Evolutionary conservation across 2,113 vertebrate species (phyloP), one percentile per base, ranked within the genome.

Genomic region (Antigone vipio): DNA sequence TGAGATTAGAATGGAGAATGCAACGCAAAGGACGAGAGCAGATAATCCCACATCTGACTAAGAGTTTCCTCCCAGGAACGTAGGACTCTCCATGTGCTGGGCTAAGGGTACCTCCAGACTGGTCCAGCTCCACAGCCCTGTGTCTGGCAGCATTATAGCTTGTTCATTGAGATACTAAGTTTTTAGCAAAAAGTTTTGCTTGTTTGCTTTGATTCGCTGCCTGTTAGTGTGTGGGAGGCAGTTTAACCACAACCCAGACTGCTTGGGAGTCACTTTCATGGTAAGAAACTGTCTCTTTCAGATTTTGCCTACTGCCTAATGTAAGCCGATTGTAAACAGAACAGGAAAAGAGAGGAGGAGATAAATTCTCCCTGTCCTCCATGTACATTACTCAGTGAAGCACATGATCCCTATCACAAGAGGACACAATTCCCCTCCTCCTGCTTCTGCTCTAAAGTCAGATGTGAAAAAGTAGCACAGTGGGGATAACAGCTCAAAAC

Each of bases 211-310:
- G 56, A 66, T 91, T 82, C 88, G 23, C 35, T 91, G 53, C 17
- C 81, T 2, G 0, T 83, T 49, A 68, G 9, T 78, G 56, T 64
- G 85, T 94, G 52, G 90, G 93, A 95, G 79, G 90, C 60, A 84
- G 68, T 91, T 93, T 89, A 94, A 92, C 64, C 85, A 91, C 80
- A 91, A 49, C 24, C 72, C 68, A 44, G 42, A 56, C 62, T 87
- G 38, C 73, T 67, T 56, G 35, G 34, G 76, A 84, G 60, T 72
- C 47, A 66, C 40, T 82, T 92, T 53, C 0, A 0, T 3, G 2
- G 47, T 22, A 86, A 90, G 83, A 90, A 93, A 66, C 38, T 38
- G 12, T 16, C 35, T 86, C 53, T 74, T 80, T 94, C 56, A 81
- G 40, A 91, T 87, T 85, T 89, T 53, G 84, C 24, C 52, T 89